These are phyloP conservation scores for Lacerta viridis DNA, from an alignment of 2,797 vertebrate species.

Conservation along the genomic window DNA sequence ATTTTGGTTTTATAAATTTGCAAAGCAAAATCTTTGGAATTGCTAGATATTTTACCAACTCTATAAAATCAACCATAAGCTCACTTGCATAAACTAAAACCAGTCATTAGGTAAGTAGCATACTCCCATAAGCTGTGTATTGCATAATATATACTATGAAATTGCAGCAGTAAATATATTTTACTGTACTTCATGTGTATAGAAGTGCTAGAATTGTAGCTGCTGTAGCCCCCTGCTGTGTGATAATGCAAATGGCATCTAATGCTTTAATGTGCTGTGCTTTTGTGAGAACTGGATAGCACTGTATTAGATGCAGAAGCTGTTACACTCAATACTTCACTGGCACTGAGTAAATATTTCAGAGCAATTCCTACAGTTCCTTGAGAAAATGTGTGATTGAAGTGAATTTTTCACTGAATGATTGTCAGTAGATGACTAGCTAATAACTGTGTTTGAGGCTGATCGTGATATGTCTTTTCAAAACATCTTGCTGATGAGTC, in stretches of 20 bases:
- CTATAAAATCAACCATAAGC: neutral
- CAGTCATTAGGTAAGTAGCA: neutral
- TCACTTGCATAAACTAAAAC: constrained; percentile 14
- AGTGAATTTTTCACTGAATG: constrained; percentile 42
- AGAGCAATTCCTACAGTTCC: constrained; percentile 19
- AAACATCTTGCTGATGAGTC: constrained; percentile 20
- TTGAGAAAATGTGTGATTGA: constrained; percentile 50
- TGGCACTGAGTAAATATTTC: constrained; percentile 35
- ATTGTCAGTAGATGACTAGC: constrained; percentile 38
- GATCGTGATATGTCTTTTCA: constrained; percentile 22
- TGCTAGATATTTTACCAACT: constrained; percentile 1
- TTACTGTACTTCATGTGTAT: constrained; percentile 59
- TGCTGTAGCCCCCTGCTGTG: constrained; percentile 86
- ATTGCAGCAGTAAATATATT: constrained; percentile 65
- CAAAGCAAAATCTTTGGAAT: neutral
- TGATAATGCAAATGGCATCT: constrained; percentile 83
- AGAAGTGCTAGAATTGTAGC: constrained; percentile 68
- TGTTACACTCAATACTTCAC: constrained; percentile 41
- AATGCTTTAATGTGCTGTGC: constrained; percentile 68
- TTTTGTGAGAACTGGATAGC: constrained; percentile 45
- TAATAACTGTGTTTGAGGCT: neutral
- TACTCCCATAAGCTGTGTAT: constrained; percentile 23
- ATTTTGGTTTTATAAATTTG: neutral
- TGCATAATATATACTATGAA: constrained; percentile 45
- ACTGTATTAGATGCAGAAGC: constrained; percentile 48